These are phyloP conservation scores for Agonopterix alstromeriana DNA, from an alignment of 2,888 invertebrate genomes.

Conservation along the genomic window DNA sequence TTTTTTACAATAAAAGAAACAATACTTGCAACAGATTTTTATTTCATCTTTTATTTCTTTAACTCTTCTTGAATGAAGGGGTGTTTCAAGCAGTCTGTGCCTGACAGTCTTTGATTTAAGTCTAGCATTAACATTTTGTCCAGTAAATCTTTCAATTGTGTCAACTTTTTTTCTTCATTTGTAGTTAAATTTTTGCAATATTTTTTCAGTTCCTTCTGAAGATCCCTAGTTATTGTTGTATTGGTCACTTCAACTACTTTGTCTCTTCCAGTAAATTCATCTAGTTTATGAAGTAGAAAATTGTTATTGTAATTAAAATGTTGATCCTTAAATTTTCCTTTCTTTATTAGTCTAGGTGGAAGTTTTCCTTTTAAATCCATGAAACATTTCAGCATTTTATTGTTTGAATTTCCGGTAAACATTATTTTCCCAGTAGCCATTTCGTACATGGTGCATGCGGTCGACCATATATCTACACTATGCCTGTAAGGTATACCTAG, in stretches of 20 bases:
- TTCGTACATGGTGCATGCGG: conserved; percentile 98
- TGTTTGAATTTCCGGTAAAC: conserved; percentile 98
- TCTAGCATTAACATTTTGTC: conserved; percentile 95
- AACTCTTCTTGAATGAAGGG: conserved; percentile 84
- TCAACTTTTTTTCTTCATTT: conserved; percentile 91
- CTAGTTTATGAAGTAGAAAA: conserved; percentile 97
- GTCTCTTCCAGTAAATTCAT: conserved; percentile 97
- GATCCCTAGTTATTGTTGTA: conserved; percentile 87
- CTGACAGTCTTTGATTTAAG: conserved; percentile 89
- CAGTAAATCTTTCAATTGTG: conserved; percentile 93
- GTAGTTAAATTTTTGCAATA: conserved; percentile 87
- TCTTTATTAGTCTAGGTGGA: conserved; percentile 94
- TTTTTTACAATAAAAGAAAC: no score
- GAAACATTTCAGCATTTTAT: conserved; percentile 98
- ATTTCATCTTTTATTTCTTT: conserved; percentile 22
- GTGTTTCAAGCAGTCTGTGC: conserved; percentile 93
- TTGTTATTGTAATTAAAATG: conserved; percentile 98
- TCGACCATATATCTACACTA: conserved; percentile 98
- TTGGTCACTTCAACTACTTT: conserved; percentile 94
- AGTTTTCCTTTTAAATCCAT: conserved; percentile 99
- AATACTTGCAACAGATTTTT: not conserved
- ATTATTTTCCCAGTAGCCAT: conserved; percentile 98
- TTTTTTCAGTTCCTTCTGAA: conserved; percentile 91
- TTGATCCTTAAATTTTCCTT: conserved; percentile 95
- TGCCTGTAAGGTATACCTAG: conserved; percentile 96